phyloP scores from a whole-genome alignment of 1,140 invertebrate species.

The Papilio aristodemus region DNA sequence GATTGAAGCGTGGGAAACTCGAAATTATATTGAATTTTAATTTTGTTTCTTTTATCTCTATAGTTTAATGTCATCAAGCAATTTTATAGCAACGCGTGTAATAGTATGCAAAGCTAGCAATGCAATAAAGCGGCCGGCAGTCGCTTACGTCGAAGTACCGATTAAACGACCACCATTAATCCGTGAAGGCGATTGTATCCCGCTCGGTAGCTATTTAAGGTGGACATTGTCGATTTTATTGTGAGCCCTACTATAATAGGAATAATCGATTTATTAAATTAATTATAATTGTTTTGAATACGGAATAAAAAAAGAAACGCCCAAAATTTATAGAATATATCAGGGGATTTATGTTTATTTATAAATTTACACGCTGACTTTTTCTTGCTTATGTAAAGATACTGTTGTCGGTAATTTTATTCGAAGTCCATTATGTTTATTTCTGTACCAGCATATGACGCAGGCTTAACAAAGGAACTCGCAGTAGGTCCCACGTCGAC shows the following conservation, averaged over 20 bases:
- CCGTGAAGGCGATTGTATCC: constrained; percentile 47
- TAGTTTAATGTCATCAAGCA: neutral
- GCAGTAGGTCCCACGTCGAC: neutral
- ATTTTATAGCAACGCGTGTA: constrained; percentile 34
- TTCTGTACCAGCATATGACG: constrained; percentile 13
- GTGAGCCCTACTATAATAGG: constrained; percentile 48
- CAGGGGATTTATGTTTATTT: no score
- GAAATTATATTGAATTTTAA: neutral
- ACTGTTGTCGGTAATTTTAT: neutral
- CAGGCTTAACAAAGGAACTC: constrained; percentile 3
- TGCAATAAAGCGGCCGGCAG: constrained; percentile 49
- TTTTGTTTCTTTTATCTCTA: constrained; percentile 22
- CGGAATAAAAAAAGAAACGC: constrained; percentile 18
- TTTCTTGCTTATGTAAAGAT: neutral
- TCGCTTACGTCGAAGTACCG: constrained; percentile 53
- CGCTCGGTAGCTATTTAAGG: constrained; percentile 38
- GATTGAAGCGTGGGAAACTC: neutral
- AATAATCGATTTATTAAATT: constrained; percentile 36
- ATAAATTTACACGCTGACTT: no score
- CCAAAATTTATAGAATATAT: neutral
- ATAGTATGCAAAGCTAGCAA: constrained; percentile 33
- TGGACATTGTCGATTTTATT: constrained; percentile 47
- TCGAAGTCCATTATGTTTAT: constrained; percentile 8
- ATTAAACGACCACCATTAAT: constrained; percentile 70
- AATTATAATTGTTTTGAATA: constrained; percentile 32